Conservation (phyloP, 2,888 invertebrate genomes). For the Ophion ventricosus region DNA sequence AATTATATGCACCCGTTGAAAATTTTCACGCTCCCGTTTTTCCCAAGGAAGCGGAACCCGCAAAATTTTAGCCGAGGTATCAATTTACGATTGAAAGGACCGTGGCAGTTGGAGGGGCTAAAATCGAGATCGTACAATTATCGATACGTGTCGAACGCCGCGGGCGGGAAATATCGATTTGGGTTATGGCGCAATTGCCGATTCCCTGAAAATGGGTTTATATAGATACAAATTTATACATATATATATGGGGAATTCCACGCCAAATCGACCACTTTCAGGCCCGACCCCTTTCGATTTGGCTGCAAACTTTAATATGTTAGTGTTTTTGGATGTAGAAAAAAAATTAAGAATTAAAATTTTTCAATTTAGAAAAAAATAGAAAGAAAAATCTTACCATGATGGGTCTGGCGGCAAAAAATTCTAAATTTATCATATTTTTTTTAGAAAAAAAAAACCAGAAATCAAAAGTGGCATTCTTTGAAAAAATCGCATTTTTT, state of each 20-base stretch:
- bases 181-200: slow-evolving; percentile 26
- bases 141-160: slow-evolving; percentile 60
- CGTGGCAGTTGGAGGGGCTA: not conserved
- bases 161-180: slow-evolving; percentile 59
- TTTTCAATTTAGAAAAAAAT: too few species aligned
- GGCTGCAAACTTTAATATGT: too few species aligned
- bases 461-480: too few species aligned
- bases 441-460: too few species aligned
- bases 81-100: slow-evolving; percentile 55
- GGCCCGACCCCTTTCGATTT: too few species aligned
- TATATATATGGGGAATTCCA: not conserved
- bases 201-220: slow-evolving; percentile 36
- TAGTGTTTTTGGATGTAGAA: too few species aligned
- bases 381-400: too few species aligned
- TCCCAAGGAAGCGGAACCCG: not conserved
- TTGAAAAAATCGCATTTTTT: too few species aligned
- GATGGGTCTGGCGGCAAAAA: too few species aligned
- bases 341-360: too few species aligned
- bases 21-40: not conserved
- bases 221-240: not conserved
- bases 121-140: slow-evolving; percentile 55
- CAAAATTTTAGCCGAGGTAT: slow-evolving; percentile 57
- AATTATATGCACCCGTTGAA: slow-evolving; percentile 10
- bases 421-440: too few species aligned
- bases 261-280: too few species aligned